Conservation (phyloP, 2,797 vertebrate genomes). For the Numenius phaeopus region DNA sequence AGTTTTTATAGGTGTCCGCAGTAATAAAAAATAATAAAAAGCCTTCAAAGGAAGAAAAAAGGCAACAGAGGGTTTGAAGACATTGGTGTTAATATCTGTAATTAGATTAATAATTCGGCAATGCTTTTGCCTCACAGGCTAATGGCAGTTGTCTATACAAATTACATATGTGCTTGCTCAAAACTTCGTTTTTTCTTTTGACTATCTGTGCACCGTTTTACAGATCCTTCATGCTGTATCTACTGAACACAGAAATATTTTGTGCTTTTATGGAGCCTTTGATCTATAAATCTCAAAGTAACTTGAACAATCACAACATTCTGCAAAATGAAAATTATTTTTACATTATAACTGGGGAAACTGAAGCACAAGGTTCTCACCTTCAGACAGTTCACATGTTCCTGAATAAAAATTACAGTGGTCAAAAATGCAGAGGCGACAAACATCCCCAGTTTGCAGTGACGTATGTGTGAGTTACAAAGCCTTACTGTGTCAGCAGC, state of each 20-base stretch:
- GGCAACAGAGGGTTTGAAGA: slow-evolving; percentile 19
- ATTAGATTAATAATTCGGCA: slow-evolving; percentile 63
- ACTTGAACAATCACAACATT: neutral
- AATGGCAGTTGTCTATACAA: slow-evolving; percentile 26
- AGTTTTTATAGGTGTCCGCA: slow-evolving; percentile 37
- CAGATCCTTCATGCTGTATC: neutral
- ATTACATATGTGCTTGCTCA: neutral
- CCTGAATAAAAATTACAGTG: neutral
- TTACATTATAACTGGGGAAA: neutral
- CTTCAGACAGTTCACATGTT: neutral
- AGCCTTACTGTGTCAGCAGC: neutral
- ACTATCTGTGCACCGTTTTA: neutral
- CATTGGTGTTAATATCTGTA: slow-evolving; percentile 65
- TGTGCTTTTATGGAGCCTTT: neutral
- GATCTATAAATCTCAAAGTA: neutral
- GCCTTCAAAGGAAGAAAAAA: slow-evolving; percentile 51
- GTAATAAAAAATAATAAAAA: slow-evolving; percentile 15
- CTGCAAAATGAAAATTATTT: neutral
- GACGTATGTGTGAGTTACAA: neutral
- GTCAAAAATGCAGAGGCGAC: neutral
- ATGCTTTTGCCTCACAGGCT: slow-evolving; percentile 18
- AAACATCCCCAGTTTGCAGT: neutral
- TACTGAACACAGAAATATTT: neutral
- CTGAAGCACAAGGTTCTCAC: neutral
- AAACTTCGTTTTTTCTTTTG: slow-evolving; percentile 8